Evolutionary conservation across 2,113 vertebrate genomes (phyloP), one percentile per base, ranked within the genome.

Genomic region (Osmerus eperlanus): DNA sequence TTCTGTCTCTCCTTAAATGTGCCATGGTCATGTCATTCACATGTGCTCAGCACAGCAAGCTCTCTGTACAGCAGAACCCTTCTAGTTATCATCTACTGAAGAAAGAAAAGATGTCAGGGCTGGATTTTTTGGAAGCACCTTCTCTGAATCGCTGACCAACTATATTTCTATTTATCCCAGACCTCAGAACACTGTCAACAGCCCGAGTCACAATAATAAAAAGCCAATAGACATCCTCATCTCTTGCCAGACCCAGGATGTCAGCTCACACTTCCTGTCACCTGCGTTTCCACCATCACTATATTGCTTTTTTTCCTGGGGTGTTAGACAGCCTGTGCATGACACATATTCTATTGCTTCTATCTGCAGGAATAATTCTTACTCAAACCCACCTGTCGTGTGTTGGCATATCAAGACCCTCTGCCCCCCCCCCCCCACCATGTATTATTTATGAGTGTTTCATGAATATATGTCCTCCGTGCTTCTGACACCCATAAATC

Each of bases 371-470:
- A 81, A 87, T 86, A 82, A 85, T 86, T 82, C 84, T 81, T 16
- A 60, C 65, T 73, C 79, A 78, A 54, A 82, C 85, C 82, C 70
- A 79, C 73, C 86, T 83, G 83, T 85, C 84, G 78, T 62, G 67
- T 70, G 55, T 54, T 58, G 72, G 73, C 71, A 82, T 70, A 84
- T 78, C 79, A 72, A 28, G 65, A 66, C 71, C 11, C 51, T 28
- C 61, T 21, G 19, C 23, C 55, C 16, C 54, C 16, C 1, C 14
- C 54, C 21, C 54, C 54, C 62, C 69, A 32, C 67, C 77, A 83
- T 86, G 84, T 83, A 83, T 90, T 89, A 89, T 91, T 82, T 72
- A 91, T 87, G 75, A 85, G 71, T 3, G 65, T 58, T 68, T 84
- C 82, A 77, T 84, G 85, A 82, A 81, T 79, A 82, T 81, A 79